Base-by-base conservation (phyloP, 2,888 invertebrate genomes). In the Aelia acuminata region DNA sequence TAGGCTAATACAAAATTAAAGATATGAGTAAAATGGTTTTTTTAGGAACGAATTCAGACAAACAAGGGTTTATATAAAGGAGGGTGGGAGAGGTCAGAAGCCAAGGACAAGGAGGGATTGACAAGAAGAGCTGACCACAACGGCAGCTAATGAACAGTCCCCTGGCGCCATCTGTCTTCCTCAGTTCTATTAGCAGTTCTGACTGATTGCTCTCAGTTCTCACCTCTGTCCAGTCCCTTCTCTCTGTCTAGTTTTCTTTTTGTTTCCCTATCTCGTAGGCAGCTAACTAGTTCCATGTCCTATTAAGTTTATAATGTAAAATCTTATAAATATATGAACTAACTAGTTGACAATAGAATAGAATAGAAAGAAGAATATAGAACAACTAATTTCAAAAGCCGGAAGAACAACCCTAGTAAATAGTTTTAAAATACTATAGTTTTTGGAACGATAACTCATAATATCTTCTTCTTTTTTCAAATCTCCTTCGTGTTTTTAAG, bases 121-220 rank as follows among this genome's bases (percentile, higher is more conserved):
- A 63, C 63, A 63, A 63, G 26, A 63, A 15, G 31, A 0, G 63
- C 63, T 63, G 63, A 63, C 63, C 63, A 63, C 63, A 63, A 63
- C 18, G 18, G 31, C 13, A 63, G 31, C 63, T 63, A 63, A 63
- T 63, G 31, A 63, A 63, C 63, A 63, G 31, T 63, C 63, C 31
- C 31, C 63, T 31, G 31, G 18, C 31, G 31, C 63, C 31, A 63
- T 63, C 63, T 31, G 63, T 63, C 63, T 63, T 31, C 4, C 4
- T 31, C 63, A 8, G 7, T 15, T 63, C 63, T 63, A 63, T 63
- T 63, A 63, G 31, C 31, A 5, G 15, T 31, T 63, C 63, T 31
- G 31, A 31, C 63, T 63, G 57, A 57, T 57, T 57, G 57, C 7
- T 26, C 57, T 57, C 11, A 13, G 26, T 57, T 26, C 26, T 26